Percentiles rank a stretch among this genome's conserved stretches.
Conservation (phyloP, 2,888 invertebrate genomes). For the Eupithecia insigniata region DNA sequence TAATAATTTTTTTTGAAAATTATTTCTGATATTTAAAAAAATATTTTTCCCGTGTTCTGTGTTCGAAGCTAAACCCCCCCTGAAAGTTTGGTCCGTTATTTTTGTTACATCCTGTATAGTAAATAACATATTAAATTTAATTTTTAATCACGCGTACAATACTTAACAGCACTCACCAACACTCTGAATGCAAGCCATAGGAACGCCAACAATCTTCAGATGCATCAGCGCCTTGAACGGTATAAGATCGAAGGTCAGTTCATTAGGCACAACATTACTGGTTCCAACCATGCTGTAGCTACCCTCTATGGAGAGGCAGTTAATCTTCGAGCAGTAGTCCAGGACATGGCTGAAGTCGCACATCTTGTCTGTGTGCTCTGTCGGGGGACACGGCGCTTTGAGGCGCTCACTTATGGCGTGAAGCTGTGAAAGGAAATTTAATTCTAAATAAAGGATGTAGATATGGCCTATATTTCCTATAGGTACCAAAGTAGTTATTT, state of each 20-base stretch:
- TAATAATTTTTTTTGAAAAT: too few species aligned
- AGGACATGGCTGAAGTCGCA: slow-evolving; percentile 96
- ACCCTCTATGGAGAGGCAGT: slow-evolving; percentile 87
- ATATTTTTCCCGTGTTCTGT: too few species aligned
- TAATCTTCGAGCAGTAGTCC: slow-evolving; percentile 93
- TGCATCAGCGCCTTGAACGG: slow-evolving; percentile 91
- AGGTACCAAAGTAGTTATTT: too few species aligned
- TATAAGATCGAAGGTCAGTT: slow-evolving; percentile 91
- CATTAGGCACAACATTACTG: slow-evolving; percentile 93
- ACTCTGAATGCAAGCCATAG: slow-evolving; percentile 87
- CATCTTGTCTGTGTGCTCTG: slow-evolving; percentile 90
- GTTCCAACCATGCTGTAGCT: slow-evolving; percentile 87
- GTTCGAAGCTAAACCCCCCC: too few species aligned
- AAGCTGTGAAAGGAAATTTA: slow-evolving; percentile 83
- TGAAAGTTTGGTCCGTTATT: too few species aligned
- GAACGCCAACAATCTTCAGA: slow-evolving; percentile 88
- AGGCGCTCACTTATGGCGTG: slow-evolving; percentile 95
- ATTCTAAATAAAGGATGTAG: too few species aligned
- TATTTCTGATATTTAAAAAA: too few species aligned
- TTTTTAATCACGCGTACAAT: background rate
- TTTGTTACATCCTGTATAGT: too few species aligned
- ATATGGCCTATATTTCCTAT: too few species aligned
- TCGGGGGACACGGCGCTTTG: slow-evolving; percentile 92
- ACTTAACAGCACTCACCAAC: slow-evolving; percentile 69
- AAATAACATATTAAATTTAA: too few species aligned